phyloP scores from a whole-genome alignment of 2,888 invertebrate species.

The Cactoblastis cactorum region DNA sequence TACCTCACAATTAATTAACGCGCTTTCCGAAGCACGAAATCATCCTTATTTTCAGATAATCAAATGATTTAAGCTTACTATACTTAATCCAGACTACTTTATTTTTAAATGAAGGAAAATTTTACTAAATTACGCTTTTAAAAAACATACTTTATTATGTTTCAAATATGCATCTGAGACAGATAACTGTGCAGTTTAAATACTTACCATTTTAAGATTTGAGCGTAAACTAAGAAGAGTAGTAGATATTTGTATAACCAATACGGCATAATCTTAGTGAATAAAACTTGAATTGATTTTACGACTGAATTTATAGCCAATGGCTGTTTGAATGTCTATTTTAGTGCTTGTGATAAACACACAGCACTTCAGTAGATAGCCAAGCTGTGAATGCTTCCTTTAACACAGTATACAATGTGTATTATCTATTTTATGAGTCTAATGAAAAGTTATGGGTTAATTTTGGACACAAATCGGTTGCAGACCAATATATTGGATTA shows the following conservation, averaged over 20 bases:
- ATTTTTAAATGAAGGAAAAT: too few species aligned
- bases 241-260: not conserved
- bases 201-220: too few species aligned
- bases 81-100: too few species aligned
- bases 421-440: constrained; percentile 37
- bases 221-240: too few species aligned
- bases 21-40: too few species aligned
- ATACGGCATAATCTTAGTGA: constrained; percentile 15
- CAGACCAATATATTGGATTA: constrained; percentile 22
- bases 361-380: constrained; percentile 29
- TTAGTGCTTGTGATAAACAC: constrained; percentile 28
- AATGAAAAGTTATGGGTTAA: constrained; percentile 46
- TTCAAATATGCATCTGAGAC: too few species aligned
- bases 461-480: constrained; percentile 35
- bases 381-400: constrained; percentile 23
- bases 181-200: too few species aligned
- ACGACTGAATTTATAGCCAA: constrained; percentile 22
- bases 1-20: too few species aligned
- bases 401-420: constrained; percentile 25
- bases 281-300: constrained; percentile 37
- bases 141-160: too few species aligned
- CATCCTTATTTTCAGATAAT: too few species aligned
- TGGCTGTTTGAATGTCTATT: constrained; percentile 3
- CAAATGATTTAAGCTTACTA: too few species aligned
- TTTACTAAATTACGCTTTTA: too few species aligned